Evolutionary conservation across 2,113 vertebrate genomes (phyloP), one percentile per base, ranked within the genome.

Genomic region (Tautogolabrus adspersus): DNA sequence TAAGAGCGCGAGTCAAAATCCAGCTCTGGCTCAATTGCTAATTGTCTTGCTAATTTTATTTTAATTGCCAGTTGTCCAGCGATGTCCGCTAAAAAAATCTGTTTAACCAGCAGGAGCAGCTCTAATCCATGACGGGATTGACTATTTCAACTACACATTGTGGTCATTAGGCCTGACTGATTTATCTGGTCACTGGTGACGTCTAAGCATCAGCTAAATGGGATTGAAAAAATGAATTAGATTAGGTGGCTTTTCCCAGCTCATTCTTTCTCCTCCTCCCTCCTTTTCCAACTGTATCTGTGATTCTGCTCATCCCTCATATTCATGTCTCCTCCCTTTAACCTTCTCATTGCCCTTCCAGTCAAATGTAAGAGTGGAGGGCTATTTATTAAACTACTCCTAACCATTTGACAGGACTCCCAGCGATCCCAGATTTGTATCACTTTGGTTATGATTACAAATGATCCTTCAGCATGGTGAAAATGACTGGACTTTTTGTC

Each of bases 141-240:
- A 2, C 38, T 54, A 12, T 23, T 46, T 38, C 7, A n/a, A n/a
- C 46, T 22, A 26, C 72, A 54, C 47, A 47, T 18, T 26, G 11
- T 2, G 9, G 42, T 73, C 62, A 63, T 82, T 66, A 78, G 11
- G 21, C 61, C 51, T 37, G 37, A 66, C 55, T 75, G 69, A 66
- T 75, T 72, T 26, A 51, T 44, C 11, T 19, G 0, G 61, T 67
- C 75, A 66, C 61, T 72, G 56, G 9, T 65, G 71, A 66, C 1
- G 72, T 77, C 73, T 37, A 22, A 30, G 72, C 67, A 77, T 72
- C 73, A 68, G 65, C 46, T 74, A 38, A 88, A 86, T 61, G 40
- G 72, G 74, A 75, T 75, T 72, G 1, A 58, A 77, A 58, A 77
- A 82, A 79, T 67, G 10, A 87, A 74, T 84, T 70, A 8, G 59